Evolutionary conservation across 2,113 vertebrate genomes (phyloP).

Genomic region (Columba janthina): DNA sequence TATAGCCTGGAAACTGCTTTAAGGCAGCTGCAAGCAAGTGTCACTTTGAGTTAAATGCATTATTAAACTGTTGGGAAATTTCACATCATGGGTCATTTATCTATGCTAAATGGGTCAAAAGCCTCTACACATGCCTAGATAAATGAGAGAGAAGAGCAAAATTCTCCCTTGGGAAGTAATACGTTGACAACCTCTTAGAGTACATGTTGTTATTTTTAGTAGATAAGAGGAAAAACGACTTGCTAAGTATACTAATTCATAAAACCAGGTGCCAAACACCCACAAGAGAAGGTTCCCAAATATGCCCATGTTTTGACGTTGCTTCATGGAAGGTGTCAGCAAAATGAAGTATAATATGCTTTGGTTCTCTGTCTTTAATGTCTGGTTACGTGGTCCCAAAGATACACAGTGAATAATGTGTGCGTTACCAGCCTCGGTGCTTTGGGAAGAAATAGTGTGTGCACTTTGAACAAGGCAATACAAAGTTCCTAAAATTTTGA

Average conservation of each 20-base stretch:
- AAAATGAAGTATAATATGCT: not conserved
- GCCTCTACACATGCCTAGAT: conserved; percentile 76
- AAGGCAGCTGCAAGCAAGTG: conserved; percentile 93
- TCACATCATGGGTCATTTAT: conserved; percentile 91
- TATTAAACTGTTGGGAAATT: conserved; percentile 86
- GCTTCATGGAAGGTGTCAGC: not conserved
- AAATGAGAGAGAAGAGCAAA: conserved; percentile 77
- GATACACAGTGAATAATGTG: not conserved
- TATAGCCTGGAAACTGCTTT: conserved; percentile 83
- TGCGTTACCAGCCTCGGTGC: not conserved
- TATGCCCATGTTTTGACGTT: not conserved
- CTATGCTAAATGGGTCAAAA: conserved; percentile 95
- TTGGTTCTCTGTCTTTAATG: not conserved
- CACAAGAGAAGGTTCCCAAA: not conserved
- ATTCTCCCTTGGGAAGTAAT: conserved; percentile 71
- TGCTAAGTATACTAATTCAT: conserved; percentile 40
- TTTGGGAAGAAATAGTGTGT: not conserved
- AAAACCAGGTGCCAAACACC: conserved; percentile 25
- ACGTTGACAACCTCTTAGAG: conserved; percentile 64
- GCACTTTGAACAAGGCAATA: not conserved
- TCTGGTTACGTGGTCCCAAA: not conserved
- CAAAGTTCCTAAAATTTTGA: not conserved
- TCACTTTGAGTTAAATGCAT: conserved; percentile 94
- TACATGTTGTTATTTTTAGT: conserved; percentile 68
- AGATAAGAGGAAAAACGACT: not conserved